A percentile compares a stretch with the other conserved stretches of the same genome.
These are phyloP conservation scores for Oryzias melastigma DNA, from an alignment of 2,113 vertebrate genomes.

Conservation along the genomic window DNA sequence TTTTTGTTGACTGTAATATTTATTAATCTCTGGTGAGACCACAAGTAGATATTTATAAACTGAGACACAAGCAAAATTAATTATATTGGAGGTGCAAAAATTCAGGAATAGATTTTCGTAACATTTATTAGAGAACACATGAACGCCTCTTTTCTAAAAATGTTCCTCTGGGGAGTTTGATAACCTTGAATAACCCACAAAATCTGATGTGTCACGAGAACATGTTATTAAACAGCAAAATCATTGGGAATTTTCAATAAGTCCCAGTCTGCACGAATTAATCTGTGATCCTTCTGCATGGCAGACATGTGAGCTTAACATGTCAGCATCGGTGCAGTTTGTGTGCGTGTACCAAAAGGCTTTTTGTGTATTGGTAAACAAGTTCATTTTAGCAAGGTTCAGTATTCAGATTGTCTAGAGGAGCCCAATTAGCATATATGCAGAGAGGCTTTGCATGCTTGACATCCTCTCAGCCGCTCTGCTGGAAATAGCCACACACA, in stretches of 20 bases:
- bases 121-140: no score
- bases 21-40: no score
- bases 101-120: no score
- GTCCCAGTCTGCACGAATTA: slow-evolving; percentile 16
- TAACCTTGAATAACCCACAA: slow-evolving; percentile 16
- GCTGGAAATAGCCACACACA: slow-evolving; percentile 73
- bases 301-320: slow-evolving; percentile 3
- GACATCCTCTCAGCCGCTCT: slow-evolving; percentile 73
- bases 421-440: slow-evolving; percentile 71
- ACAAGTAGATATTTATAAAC: no score
- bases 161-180: background rate
- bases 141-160: background rate
- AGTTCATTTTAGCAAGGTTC: slow-evolving; percentile 57
- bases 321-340: slow-evolving; percentile 27
- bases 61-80: no score
- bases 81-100: no score
- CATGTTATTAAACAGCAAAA: slow-evolving; percentile 28
- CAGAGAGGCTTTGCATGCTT: slow-evolving; percentile 73
- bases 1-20: no score
- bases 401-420: slow-evolving; percentile 55
- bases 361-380: slow-evolving; percentile 44
- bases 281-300: slow-evolving; percentile 24
- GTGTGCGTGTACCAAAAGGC: slow-evolving; percentile 22
- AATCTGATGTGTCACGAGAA: slow-evolving; percentile 60
- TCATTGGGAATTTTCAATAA: slow-evolving; percentile 18